phyloP scores from a whole-genome alignment of 2,797 vertebrate species.

The Tenualosa thibaudeaui region DNA sequence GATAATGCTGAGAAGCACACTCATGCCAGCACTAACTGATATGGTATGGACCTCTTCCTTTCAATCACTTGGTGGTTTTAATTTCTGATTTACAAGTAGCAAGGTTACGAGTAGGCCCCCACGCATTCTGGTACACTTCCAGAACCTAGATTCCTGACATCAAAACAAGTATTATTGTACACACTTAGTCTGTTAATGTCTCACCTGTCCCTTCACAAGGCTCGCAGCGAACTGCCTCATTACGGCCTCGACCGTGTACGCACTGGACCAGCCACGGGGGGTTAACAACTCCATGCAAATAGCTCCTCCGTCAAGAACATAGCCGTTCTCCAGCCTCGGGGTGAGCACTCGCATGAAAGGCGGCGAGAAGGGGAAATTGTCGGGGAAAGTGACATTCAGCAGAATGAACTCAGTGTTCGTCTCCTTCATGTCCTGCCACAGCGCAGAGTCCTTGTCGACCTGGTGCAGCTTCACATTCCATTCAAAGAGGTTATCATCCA shows the following conservation, averaged over 20 bases:
- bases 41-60: background rate
- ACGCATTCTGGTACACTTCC: background rate
- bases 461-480: conserved; percentile 99
- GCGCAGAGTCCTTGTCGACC: conserved; percentile 99
- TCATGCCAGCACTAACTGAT: background rate
- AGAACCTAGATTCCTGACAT: background rate
- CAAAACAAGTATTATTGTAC: background rate
- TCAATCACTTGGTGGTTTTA: background rate
- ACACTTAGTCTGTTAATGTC: conserved; percentile 46
- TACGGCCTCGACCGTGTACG: conserved; percentile 98
- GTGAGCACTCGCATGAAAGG: conserved; percentile 99
- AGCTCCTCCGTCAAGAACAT: conserved; percentile 97
- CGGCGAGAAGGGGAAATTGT: conserved; percentile 99
- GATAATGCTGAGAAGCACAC: background rate
- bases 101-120: background rate
- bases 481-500: conserved; percentile 98
- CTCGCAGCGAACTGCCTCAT: conserved; percentile 99
- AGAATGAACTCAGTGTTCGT: conserved; percentile 98
- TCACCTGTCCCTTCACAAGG: conserved; percentile 99
- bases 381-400: conserved; percentile 98
- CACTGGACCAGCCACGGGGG: conserved; percentile 98
- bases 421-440: conserved; percentile 99
- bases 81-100: background rate
- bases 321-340: conserved; percentile 97
- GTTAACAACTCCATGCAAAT: conserved; percentile 99